Conservation (phyloP, 1,140 invertebrate genomes). For the Mya arenaria region DNA sequence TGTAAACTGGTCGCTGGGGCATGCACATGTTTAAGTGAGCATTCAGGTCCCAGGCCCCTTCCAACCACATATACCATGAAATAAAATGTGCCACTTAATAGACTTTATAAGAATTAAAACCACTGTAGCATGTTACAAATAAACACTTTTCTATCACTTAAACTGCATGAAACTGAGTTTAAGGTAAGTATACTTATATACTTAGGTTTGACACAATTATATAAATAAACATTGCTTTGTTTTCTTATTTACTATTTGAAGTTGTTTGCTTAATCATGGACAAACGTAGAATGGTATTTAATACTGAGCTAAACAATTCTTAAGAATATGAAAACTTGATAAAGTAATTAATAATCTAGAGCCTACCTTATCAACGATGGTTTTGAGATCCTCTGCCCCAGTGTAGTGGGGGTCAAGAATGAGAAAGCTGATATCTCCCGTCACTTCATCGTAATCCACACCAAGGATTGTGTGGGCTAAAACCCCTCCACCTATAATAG, state of each 20-base stretch:
- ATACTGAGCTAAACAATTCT: too few species aligned
- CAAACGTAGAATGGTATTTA: too few species aligned
- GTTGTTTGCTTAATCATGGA: too few species aligned
- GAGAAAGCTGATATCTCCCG: slow-evolving; percentile 91
- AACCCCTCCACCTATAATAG: slow-evolving; percentile 92
- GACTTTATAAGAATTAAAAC: neutral
- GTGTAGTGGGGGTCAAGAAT: slow-evolving; percentile 99
- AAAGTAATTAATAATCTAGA: too few species aligned
- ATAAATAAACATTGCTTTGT: too few species aligned
- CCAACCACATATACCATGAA: slow-evolving; percentile 97
- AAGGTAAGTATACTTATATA: too few species aligned
- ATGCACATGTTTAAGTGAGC: slow-evolving; percentile 98
- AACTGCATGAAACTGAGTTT: too few species aligned
- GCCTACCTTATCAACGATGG: slow-evolving; percentile 82
- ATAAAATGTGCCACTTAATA: neutral
- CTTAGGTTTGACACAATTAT: too few species aligned
- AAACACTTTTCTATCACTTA: too few species aligned
- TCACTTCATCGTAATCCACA: slow-evolving; percentile 91
- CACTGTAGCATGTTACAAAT: neutral
- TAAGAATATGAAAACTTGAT: too few species aligned
- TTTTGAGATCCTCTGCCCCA: slow-evolving; percentile 85
- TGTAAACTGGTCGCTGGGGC: slow-evolving; percentile 87
- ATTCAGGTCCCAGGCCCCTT: slow-evolving; percentile 94
- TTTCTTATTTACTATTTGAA: too few species aligned
- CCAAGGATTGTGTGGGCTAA: slow-evolving; percentile 99